Conservation (phyloP, 2,888 invertebrate species). For the Andrena dorsata region DNA sequence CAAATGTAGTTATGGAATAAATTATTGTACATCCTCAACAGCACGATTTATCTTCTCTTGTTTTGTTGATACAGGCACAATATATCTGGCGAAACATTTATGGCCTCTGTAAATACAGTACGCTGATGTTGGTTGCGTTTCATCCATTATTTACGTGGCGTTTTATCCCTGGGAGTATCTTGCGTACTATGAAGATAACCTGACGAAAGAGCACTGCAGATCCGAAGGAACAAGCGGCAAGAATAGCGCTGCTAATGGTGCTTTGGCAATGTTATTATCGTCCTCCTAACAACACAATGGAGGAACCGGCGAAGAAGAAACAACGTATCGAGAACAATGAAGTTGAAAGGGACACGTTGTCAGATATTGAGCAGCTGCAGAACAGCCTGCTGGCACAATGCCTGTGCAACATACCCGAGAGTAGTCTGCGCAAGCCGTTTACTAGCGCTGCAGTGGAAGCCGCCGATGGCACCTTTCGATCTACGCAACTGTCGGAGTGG, state of each 20-base stretch:
- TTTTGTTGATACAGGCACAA: slow-evolving; percentile 38
- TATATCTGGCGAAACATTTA: not conserved
- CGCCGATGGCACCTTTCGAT: slow-evolving; percentile 85
- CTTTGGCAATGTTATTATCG: slow-evolving; percentile 87
- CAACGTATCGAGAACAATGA: slow-evolving; percentile 89
- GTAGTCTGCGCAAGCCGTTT: slow-evolving; percentile 90
- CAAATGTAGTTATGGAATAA: not conserved
- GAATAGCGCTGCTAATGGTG: slow-evolving; percentile 87
- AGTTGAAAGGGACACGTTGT: slow-evolving; percentile 87
- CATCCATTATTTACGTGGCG: slow-evolving; percentile 34
- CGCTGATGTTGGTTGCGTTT: slow-evolving; percentile 46
- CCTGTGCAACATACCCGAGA: slow-evolving; percentile 91
- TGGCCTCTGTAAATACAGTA: slow-evolving; percentile 29
- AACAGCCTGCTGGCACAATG: slow-evolving; percentile 91
- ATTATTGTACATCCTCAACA: not conserved
- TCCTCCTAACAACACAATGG: slow-evolving; percentile 88
- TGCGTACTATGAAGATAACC: slow-evolving; percentile 75
- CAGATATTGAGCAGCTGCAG: slow-evolving; percentile 88
- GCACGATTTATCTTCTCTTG: not conserved
- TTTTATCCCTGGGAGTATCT: slow-evolving; percentile 49
- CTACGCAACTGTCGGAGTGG: slow-evolving; percentile 88
- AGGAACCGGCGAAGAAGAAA: slow-evolving; percentile 94
- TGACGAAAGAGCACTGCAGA: slow-evolving; percentile 69
- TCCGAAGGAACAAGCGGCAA: slow-evolving; percentile 53
- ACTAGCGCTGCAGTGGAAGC: slow-evolving; percentile 87